Conservation (phyloP, 2,888 invertebrate genomes). For the Eristalinus sepulchralis region DNA sequence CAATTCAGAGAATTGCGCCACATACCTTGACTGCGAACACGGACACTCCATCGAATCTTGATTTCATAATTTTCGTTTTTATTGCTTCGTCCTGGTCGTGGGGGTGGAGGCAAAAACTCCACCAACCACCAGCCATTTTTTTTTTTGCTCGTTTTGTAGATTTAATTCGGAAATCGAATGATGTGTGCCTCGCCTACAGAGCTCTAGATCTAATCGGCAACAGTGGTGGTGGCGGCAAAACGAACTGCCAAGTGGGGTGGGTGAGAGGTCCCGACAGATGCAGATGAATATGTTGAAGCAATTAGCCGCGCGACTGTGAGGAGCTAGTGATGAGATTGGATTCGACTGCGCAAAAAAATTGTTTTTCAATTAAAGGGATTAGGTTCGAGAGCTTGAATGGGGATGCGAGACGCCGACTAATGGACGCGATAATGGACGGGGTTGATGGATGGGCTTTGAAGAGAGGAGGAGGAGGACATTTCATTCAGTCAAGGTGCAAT, state of each 20-base stretch:
- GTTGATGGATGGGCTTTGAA: not conserved
- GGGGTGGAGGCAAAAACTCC: not conserved
- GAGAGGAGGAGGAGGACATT: not conserved
- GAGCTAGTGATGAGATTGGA: not conserved
- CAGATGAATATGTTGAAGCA: conserved; percentile 10
- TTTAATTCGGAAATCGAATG: conserved; percentile 20
- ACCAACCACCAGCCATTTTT: conserved; percentile 3
- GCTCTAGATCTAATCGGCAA: not conserved
- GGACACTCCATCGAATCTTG: conserved; percentile 30
- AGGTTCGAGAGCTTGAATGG: not conserved
- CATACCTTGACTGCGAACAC: not conserved
- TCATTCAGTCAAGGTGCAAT: too few species aligned
- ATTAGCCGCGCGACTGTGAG: not conserved
- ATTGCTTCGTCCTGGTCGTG: conserved; percentile 4
- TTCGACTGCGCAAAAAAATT: not conserved
- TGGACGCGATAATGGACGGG: not conserved
- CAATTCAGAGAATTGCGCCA: conserved; percentile 8
- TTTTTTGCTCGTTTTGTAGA: not conserved
- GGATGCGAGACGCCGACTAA: not conserved
- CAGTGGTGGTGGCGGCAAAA: not conserved
- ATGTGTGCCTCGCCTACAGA: conserved; percentile 4
- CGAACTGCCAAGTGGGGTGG: not conserved
- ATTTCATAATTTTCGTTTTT: conserved; percentile 60
- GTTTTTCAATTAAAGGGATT: not conserved
- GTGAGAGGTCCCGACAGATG: not conserved